Evolutionary conservation across 2,797 vertebrate species (phyloP), one percentile per base, ranked within the genome.

Genomic region (Syndactyla subalaris): DNA sequence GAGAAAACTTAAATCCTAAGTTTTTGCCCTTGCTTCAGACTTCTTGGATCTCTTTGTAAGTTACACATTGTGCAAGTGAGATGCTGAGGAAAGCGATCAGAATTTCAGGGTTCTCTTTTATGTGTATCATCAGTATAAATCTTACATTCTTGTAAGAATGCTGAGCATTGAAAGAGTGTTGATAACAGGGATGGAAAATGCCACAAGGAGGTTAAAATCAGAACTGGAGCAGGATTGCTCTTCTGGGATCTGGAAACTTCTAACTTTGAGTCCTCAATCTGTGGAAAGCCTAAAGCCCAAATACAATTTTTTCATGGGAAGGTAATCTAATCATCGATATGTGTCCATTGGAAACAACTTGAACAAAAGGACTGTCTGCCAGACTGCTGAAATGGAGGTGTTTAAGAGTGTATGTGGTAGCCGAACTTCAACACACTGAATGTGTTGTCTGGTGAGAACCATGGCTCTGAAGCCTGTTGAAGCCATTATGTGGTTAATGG

Each of bases 51-150:
- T 71, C 24, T 70, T 21, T 41, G 10, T 43, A 75, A n/a, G 27
- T 78, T 81, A 20, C 0, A 0, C 5, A 5, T 43, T 6, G 1
- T 52, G 19, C 32, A 55, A 67, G n/a, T 72, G 45, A 78, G 41
- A 48, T 74, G n/a, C 21, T 66, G 63, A 87, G 43, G 82, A 77
- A 89, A 36, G n/a, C n/a, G 17, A 62, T 73, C 26, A 43, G 30
- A 66, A 76, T 82, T 70, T 75, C 32, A 62, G 19, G 2, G 41
- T 85, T 73, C 41, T 74, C 21, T 76, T 23, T 9, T 54, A 7
- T 8, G 6, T 62, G 8, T 76, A 27, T 82, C 20, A 15, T 83
- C 12, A 32, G 22, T 73, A 14, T 83, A 71, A 80, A 30, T 77
- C 57, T 77, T 63, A 2, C 1, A 4, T 59, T 93, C 11, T 7